Conservation (phyloP, 2,888 invertebrate genomes). For the Drosophila macrospina region DNA sequence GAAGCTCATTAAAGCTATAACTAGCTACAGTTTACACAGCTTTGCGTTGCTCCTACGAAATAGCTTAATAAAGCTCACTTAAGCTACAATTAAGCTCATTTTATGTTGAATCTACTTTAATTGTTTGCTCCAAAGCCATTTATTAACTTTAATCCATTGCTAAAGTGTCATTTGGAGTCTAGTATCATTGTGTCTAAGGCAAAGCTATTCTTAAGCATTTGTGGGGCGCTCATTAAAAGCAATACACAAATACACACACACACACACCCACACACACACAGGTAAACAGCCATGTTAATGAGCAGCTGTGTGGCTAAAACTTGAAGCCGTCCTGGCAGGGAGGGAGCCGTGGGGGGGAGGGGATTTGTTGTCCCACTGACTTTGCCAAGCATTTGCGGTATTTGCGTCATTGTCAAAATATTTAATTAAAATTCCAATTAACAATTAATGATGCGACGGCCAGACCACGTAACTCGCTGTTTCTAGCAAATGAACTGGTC, state of each 20-base stretch:
- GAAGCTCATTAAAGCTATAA: constrained; percentile 1
- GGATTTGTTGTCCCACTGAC: constrained; percentile 25
- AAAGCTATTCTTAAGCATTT: constrained; percentile 37
- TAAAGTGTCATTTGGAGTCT: constrained; percentile 4
- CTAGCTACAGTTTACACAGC: background rate
- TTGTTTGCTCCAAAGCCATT: background rate
- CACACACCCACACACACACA: constrained; percentile 11
- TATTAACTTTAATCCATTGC: background rate
- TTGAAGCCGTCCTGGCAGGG: constrained; percentile 5
- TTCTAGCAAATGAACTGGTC: background rate
- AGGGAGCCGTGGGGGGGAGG: background rate
- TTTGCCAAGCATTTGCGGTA: constrained; percentile 59
- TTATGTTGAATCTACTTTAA: background rate
- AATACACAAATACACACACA: constrained; percentile 13
- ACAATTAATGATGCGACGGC: constrained; percentile 65
- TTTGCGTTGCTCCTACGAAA: background rate
- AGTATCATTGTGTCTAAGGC: constrained; percentile 26
- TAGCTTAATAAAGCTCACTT: background rate
- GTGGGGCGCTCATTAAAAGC: constrained; percentile 42
- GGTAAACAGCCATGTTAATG: constrained; percentile 35
- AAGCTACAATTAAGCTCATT: background rate
- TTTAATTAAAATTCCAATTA: constrained; percentile 80
- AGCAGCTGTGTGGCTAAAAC: constrained; percentile 54
- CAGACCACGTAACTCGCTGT: constrained; percentile 4
- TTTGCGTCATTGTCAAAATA: constrained; percentile 68